Evolutionary conservation across 35 echinoderm and acorn worm genomes (phyloP), one percentile per base, ranked within the genome.

Genomic region (Holothuria glaberrima): DNA sequence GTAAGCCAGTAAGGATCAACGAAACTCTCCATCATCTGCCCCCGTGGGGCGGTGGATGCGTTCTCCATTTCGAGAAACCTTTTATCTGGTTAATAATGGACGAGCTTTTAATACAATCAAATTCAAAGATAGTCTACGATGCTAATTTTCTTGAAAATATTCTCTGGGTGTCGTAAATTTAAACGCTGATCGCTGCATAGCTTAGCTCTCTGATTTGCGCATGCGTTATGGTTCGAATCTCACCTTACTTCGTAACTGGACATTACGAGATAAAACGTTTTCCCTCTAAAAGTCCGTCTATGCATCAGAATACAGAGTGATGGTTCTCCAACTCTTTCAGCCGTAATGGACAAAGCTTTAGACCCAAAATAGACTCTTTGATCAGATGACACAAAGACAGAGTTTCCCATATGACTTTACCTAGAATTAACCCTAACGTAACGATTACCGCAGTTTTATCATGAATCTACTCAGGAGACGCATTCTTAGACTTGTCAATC

Each of bases 251-350:
- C 25, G 0, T 69, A 69, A 69, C 25, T 27, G 9, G 22, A 27
- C 66, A 69, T 69, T 69, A 28, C 66, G 66, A 69, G 21, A 26
- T 69, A 69, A 69, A 69, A 69, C 12, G 50, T n/a, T n/a, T n/a
- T n/a, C n/a, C n/a, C n/a, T n/a, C n/a, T n/a, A n/a, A n/a, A n/a
- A n/a, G n/a, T n/a, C n/a, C n/a, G n/a, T n/a, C n/a, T n/a, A n/a
- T n/a, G n/a, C n/a, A n/a, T n/a, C n/a, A n/a, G n/a, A n/a, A n/a
- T n/a, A n/a, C n/a, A n/a, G n/a, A n/a, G n/a, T n/a, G n/a, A n/a
- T n/a, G n/a, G n/a, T n/a, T n/a, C n/a, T n/a, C n/a, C n/a, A n/a
- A n/a, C n/a, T n/a, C n/a, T n/a, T n/a, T n/a, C n/a, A n/a, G n/a
- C n/a, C n/a, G n/a, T n/a, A n/a, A n/a, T n/a, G n/a, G n/a, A n/a